Percentiles rank a stretch among this genome's conserved stretches.
Conservation (phyloP, 2,797 vertebrate species). For the Sardinella longiceps region DNA sequence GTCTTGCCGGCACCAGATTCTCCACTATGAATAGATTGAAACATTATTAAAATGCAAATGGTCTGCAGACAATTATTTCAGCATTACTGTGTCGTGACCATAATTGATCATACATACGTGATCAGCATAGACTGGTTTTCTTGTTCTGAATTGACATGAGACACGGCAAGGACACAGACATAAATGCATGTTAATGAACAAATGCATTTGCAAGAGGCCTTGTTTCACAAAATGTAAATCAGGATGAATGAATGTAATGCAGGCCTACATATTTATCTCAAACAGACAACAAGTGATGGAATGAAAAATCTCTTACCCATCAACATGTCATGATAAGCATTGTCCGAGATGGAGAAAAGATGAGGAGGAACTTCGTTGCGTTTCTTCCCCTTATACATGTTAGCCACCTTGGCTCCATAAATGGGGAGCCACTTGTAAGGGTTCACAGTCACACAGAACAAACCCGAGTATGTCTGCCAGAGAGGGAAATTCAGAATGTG, state of each 20-base stretch:
- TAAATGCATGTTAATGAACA: not conserved
- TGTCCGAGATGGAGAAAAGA: slow-evolving; percentile 78
- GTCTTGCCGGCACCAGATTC: slow-evolving; percentile 73
- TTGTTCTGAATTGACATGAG: slow-evolving; percentile 58
- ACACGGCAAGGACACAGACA: slow-evolving; percentile 3
- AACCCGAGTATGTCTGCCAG: slow-evolving; percentile 71
- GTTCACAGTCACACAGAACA: slow-evolving; percentile 76
- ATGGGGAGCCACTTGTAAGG: slow-evolving; percentile 76
- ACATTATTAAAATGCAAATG: not conserved
- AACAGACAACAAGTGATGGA: not conserved
- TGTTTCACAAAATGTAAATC: not conserved
- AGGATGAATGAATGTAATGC: not conserved
- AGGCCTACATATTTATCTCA: not conserved
- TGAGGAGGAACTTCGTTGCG: slow-evolving; percentile 72
- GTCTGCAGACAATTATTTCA: not conserved
- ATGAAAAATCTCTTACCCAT: slow-evolving; percentile 59
- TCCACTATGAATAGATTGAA: slow-evolving; percentile 55
- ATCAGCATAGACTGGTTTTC: slow-evolving; percentile 82
- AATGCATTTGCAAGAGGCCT: not conserved
- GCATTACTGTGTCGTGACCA: not conserved
- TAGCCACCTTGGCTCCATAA: slow-evolving; percentile 67
- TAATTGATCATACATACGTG: slow-evolving; percentile 67
- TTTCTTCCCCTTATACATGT: slow-evolving; percentile 75
- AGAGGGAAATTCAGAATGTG: not conserved
- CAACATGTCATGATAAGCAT: slow-evolving; percentile 72